A percentile compares a stretch with the other conserved stretches of the same genome.
Evolutionary conservation across 1,140 invertebrate genomes (phyloP).

Genomic region (Pseudomyrmex gracilis): DNA sequence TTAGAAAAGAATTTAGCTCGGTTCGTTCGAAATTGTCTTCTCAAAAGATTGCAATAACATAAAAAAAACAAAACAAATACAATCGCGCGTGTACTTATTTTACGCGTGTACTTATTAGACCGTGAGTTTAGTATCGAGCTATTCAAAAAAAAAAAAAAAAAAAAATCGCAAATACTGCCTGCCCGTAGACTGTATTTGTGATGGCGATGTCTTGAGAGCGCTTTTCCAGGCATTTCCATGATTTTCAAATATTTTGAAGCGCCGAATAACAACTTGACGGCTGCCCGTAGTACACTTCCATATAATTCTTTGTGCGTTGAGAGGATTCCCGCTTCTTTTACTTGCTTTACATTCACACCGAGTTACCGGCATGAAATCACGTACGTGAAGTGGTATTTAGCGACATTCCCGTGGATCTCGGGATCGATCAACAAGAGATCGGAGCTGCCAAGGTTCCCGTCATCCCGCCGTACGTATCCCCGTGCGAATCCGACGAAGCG

Average conservation of each 20-base stretch:
- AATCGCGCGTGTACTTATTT: no score
- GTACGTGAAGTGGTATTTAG: constrained; percentile 35
- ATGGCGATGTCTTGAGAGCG: background rate
- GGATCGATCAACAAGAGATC: constrained; percentile 54
- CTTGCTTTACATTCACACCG: constrained; percentile 53
- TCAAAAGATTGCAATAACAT: no score
- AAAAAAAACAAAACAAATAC: no score
- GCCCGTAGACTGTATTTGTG: no score
- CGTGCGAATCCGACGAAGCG: constrained; percentile 21
- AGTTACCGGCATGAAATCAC: constrained; percentile 41
- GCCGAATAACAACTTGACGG: constrained; percentile 29
- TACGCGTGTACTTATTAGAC: no score
- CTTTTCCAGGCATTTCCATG: background rate
- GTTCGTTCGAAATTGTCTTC: background rate
- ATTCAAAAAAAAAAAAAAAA: no score
- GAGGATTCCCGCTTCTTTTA: constrained; percentile 4
- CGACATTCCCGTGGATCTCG: constrained; percentile 47
- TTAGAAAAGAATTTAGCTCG: background rate
- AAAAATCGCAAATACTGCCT: no score
- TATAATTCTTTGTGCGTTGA: background rate
- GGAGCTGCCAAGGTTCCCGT: constrained; percentile 21
- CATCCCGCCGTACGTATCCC: no score
- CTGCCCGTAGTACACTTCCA: background rate
- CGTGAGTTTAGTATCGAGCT: no score
- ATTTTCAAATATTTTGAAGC: constrained; percentile 37